Base-by-base conservation (phyloP, 1,140 invertebrate genomes). In the Anastatus disparis region DNA sequence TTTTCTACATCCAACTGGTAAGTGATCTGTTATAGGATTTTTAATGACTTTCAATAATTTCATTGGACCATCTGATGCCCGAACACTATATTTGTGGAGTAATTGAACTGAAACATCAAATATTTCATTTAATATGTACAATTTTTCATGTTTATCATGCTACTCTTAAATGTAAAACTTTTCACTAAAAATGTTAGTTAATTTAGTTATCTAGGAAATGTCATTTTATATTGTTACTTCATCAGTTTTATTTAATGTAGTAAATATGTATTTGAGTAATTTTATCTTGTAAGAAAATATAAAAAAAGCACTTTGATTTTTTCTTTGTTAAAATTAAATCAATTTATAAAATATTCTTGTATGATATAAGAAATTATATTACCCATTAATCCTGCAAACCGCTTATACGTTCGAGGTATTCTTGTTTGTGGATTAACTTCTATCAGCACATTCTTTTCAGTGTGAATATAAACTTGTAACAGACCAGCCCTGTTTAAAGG, bases 301-400 rank as follows among this genome's bases (percentile, higher is more conserved):
- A n/a, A n/a, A n/a, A n/a, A n/a, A n/a, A n/a, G n/a, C n/a, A n/a
- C n/a, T n/a, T n/a, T n/a, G n/a, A n/a, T n/a, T n/a, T n/a, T n/a
- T n/a, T n/a, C n/a, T n/a, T n/a, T n/a, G n/a, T n/a, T n/a, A n/a
- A n/a, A n/a, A n/a, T n/a, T n/a, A n/a, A n/a, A n/a, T n/a, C n/a
- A n/a, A n/a, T n/a, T n/a, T n/a, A n/a, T n/a, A n/a, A n/a, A n/a
- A n/a, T n/a, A n/a, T n/a, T n/a, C n/a, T n/a, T n/a, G n/a, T n/a
- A n/a, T n/a, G n/a, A n/a, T n/a, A n/a, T n/a, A n/a, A n/a, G n/a
- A 24, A 50, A 13, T 38, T 24, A 69, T 79, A 85, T 85, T 89
- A 97, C 96, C 96, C 92, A 99, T 99, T 17, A 99, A 86, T 46
- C 97, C 97, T 80, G 97, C 96, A 90, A 99, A 99, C 81, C 98